Evolutionary conservation across 2,888 invertebrate species (phyloP).

Genomic region (Brachyptera risi): DNA sequence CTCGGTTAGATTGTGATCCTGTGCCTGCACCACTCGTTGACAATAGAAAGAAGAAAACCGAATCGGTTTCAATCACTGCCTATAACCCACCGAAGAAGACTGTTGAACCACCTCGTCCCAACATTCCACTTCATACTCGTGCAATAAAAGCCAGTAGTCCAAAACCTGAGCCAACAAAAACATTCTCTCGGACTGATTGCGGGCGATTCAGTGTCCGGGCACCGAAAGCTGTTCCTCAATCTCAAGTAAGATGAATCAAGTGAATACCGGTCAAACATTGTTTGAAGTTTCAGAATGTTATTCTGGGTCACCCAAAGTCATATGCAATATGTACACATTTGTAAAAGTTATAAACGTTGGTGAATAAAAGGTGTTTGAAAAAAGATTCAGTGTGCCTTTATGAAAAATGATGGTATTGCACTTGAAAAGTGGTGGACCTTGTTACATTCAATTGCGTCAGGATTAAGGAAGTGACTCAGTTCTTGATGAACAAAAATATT

Average conservation of each 20-base stretch:
- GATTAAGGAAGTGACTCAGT: too few relatives aligned
- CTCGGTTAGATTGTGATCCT: slow-evolving; percentile 52
- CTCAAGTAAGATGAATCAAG: too few relatives aligned
- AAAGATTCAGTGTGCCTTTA: too few relatives aligned
- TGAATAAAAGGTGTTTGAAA: too few relatives aligned
- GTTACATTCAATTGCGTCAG: too few relatives aligned
- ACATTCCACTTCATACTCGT: slow-evolving; percentile 28
- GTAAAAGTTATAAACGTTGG: too few relatives aligned
- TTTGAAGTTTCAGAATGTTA: too few relatives aligned
- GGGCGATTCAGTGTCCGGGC: slow-evolving; percentile 61
- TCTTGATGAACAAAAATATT: too few relatives aligned
- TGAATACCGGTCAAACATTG: slow-evolving; percentile 21
- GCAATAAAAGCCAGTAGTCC: slow-evolving; percentile 20
- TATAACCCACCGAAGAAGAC: slow-evolving; percentile 24
- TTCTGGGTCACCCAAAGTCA: too few relatives aligned
- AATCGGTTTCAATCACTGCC: slow-evolving; percentile 24
- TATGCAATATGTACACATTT: too few relatives aligned
- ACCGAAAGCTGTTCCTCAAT: slow-evolving; percentile 25
- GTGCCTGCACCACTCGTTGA: slow-evolving; percentile 43
- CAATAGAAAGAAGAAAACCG: slow-evolving; percentile 28
- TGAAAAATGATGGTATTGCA: too few relatives aligned
- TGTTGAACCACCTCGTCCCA: slow-evolving; percentile 34
- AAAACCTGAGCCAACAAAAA: slow-evolving; percentile 24
- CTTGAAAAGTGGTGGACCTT: too few relatives aligned
- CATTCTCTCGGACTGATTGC: slow-evolving; percentile 56